Evolutionary conservation across 2,797 vertebrate genomes (phyloP).

Genomic region (Sebastes ruberrimus): DNA sequence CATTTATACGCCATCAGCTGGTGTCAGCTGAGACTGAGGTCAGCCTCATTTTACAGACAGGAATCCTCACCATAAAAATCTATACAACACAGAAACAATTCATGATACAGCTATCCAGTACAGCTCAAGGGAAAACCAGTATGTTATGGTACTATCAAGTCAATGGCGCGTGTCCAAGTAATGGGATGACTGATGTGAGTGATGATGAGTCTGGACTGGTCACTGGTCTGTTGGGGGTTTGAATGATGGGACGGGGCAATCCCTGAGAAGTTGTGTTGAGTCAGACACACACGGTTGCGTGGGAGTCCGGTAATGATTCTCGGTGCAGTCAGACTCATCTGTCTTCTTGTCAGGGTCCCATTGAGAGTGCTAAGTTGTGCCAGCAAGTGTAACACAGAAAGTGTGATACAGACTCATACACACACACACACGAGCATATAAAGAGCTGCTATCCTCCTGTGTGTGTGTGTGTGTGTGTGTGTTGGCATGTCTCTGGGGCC

Average conservation of each 20-base stretch:
- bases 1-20: not conserved
- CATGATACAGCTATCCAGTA: not conserved
- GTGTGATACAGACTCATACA: slow-evolving; percentile 32
- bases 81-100: not conserved
- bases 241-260: slow-evolving; percentile 23
- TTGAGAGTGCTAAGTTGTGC: slow-evolving; percentile 59
- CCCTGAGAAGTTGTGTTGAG: slow-evolving; percentile 56
- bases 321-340: slow-evolving; percentile 56
- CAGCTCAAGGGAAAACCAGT: slow-evolving; percentile 22
- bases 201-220: slow-evolving; percentile 56
- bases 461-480: slow-evolving; percentile 7
- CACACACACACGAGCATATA: not conserved
- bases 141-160: slow-evolving; percentile 45
- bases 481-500: slow-evolving; percentile 32
- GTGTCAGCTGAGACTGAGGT: not conserved
- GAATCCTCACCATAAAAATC: not conserved
- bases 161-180: slow-evolving; percentile 53
- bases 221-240: slow-evolving; percentile 33
- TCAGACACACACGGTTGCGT: slow-evolving; percentile 43
- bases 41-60: not conserved
- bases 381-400: slow-evolving; percentile 47
- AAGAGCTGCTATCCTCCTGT: slow-evolving; percentile 7
- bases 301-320: slow-evolving; percentile 51
- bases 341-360: slow-evolving; percentile 70
- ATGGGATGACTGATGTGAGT: slow-evolving; percentile 66